phyloP scores from a whole-genome alignment of 2,888 invertebrate species.

The Celastrina argiolus region DNA sequence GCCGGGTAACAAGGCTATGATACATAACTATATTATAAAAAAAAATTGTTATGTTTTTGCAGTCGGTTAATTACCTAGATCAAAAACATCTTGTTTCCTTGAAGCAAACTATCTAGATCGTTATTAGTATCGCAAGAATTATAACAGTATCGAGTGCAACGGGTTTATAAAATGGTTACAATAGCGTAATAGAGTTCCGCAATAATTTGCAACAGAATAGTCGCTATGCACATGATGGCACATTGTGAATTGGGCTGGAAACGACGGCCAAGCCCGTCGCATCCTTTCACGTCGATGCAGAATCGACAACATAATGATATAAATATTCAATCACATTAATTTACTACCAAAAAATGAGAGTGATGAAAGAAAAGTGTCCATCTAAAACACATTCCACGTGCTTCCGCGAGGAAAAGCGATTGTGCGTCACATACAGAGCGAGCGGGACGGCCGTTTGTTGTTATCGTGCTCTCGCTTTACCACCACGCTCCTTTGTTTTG shows the following conservation, averaged over 20 bases:
- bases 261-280: slow-evolving; percentile 42
- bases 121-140: no score
- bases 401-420: slow-evolving; percentile 54
- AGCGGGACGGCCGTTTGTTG: slow-evolving; percentile 63
- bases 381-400: slow-evolving; percentile 48
- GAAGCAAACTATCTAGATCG: background rate
- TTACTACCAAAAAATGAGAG: slow-evolving; percentile 21
- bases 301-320: slow-evolving; percentile 20
- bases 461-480: slow-evolving; percentile 59
- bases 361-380: slow-evolving; percentile 10
- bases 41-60: no score
- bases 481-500: slow-evolving; percentile 76
- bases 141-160: background rate
- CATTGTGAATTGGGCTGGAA: slow-evolving; percentile 63
- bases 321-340: no score
- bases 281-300: slow-evolving; percentile 56
- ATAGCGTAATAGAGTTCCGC: slow-evolving; percentile 46
- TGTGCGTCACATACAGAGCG: slow-evolving; percentile 60
- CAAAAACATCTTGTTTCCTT: no score
- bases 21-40: no score
- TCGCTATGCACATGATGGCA: slow-evolving; percentile 35
- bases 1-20: no score
- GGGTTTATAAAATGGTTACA: slow-evolving; percentile 37
- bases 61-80: no score
- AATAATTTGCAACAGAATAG: slow-evolving; percentile 51